Evolutionary conservation across 2,113 vertebrate species (phyloP).

Genomic region (Spea bombifrons): DNA sequence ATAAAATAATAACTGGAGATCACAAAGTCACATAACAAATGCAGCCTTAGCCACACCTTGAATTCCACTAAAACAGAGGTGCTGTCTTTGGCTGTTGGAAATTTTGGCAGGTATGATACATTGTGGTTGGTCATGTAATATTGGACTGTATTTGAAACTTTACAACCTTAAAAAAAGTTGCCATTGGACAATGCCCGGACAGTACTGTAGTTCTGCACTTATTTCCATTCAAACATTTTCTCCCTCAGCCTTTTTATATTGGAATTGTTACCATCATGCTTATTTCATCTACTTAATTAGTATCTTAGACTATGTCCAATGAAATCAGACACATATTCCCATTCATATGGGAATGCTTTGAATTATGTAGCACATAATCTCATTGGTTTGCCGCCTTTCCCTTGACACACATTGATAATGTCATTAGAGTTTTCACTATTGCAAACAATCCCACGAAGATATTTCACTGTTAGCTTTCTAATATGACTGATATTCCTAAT

Average conservation of each 20-base stretch:
- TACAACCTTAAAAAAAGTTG: too few relatives aligned
- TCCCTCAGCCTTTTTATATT: background rate
- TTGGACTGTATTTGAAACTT: too few relatives aligned
- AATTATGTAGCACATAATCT: conserved; percentile 37
- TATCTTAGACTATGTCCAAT: conserved; percentile 4
- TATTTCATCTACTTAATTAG: conserved; percentile 5
- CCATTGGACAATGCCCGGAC: too few relatives aligned
- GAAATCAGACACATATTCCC: conserved; percentile 2
- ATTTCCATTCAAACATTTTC: background rate
- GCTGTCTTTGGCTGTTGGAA: too few relatives aligned
- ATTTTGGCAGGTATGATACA: too few relatives aligned
- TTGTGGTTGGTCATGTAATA: too few relatives aligned
- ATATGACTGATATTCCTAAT: conserved; percentile 48
- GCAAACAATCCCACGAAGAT: conserved; percentile 36
- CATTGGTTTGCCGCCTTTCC: conserved; percentile 35
- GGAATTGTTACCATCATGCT: background rate
- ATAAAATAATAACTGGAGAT: too few relatives aligned
- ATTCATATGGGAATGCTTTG: conserved; percentile 34
- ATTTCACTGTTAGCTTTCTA: conserved; percentile 41
- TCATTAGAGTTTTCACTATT: conserved; percentile 31
- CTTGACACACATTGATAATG: conserved; percentile 45
- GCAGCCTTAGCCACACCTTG: too few relatives aligned
- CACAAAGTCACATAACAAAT: too few relatives aligned
- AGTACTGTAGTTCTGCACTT: background rate
- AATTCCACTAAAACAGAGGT: too few relatives aligned